Evolutionary conservation across 2,797 vertebrate genomes (phyloP), one percentile per base, ranked within the genome.

Genomic region (Micrastur ruficollis): DNA sequence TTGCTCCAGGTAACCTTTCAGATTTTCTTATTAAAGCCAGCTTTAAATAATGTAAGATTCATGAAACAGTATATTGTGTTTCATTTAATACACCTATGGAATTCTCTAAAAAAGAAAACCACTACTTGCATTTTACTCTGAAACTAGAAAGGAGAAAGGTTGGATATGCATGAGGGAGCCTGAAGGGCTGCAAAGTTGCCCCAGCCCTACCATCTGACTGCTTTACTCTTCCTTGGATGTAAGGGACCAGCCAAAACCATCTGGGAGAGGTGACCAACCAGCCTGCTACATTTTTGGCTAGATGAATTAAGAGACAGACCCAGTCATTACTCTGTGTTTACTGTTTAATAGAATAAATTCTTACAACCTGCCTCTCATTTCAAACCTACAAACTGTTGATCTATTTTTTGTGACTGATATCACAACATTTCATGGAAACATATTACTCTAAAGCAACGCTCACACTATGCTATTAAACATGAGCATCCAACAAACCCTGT

Each of bases 51-150:
- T 97, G 91, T 78, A 98, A 34, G 68, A 94, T 95, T 94, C 83
- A 92, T 95, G 91, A 97, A 93, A 95, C 2, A 25, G 88, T 73
- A 96, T 46, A 92, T 44, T 93, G 91, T 58, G 56, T 96, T 96
- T 92, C 81, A 93, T 94, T 96, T 98, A 88, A 98, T 98, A 98
- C 98, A 98, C 98, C 98, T 92, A 98, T 97, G 90, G n/a, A 92
- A 94, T 94, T 96, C 83, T 91, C 95, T 84, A 72, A 93, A 97
- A 76, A 95, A 92, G 81, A 95, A 97, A 97, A 94, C 87, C 89
- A 78, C 73, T 85, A 63, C 94, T 75, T 89, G 71, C 81, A 91
- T 95, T 96, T 95, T 96, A 87, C 78, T 86, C 36, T 56, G 58
- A 96, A 92, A 93, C 67, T 58, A 90, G 84, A 95, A 79, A 96